Base-by-base conservation (phyloP, 2,797 vertebrate species). In the Phoebastria nigripes region DNA sequence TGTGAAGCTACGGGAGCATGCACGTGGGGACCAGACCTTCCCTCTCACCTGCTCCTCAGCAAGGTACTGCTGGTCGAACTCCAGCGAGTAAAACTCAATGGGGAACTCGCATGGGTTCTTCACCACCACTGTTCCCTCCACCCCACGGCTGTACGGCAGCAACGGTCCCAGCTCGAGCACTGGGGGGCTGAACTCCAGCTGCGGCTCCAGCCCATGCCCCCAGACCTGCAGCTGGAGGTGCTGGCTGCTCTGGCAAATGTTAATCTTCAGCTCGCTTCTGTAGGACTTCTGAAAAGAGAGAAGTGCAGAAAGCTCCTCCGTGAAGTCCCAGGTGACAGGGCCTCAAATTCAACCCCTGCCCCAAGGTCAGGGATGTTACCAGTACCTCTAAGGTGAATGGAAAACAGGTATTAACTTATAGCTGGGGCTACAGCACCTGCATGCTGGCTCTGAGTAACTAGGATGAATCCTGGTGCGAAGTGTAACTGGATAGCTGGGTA, bases 31-130 rank as follows among this genome's bases (percentile, higher is more conserved):
- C 5, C 16, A 62, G 74, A n/a, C 3, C 11, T 49, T 15, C 59
- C 54, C 29, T 47, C 91, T 95, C 69, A 99, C 99, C 99, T 98
- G 97, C 91, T 99, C 99, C 85, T 99, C 99, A 59, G 98, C 85
- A 22, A 98, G 94, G 90, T 99, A 98, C 67, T 99, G 98, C 47
- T 97, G 98, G 95, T 99, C 99, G 10, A 98, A 98, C 74, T 99
- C 99, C 95, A 99, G 67, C 0, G 98, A 99, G 96, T 99, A 99
- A 96, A 99, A 99, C 93, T 99, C 99, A 4, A 99, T 87, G 28
- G 99, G 98, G 80, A 99, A 99, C 46, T 97, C 87, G 59, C 99
- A 99, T 2, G 98, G 98, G 96, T 99, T 99, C 91, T 67, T 98
- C 82, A 99, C 98, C 5, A 95, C 90, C 89, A 99, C 98, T 28